Evolutionary conservation across 2,888 invertebrate genomes (phyloP).

Genomic region (Drosophila rubida): DNA sequence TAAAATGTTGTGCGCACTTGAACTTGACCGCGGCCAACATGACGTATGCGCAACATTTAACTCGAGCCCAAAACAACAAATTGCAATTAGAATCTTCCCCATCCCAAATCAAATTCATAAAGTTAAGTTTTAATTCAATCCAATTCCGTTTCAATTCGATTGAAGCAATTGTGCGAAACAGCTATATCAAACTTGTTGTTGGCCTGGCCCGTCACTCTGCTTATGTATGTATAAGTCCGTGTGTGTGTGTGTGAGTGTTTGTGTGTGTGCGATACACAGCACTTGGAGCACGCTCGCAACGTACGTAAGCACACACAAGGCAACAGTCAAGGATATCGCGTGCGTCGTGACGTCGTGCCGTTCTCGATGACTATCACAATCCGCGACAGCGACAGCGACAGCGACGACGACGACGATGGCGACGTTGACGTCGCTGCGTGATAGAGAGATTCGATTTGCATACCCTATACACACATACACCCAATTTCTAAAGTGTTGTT

Average conservation of each 20-base stretch:
- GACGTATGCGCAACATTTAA: conserved; percentile 49
- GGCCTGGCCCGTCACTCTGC: conserved; percentile 4
- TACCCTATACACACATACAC: conserved; percentile 25
- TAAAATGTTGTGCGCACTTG: conserved; percentile 33
- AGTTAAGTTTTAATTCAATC: neutral
- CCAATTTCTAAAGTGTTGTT: no score
- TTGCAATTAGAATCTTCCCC: conserved; percentile 16
- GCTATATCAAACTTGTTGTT: conserved; percentile 27
- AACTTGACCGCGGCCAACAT: conserved; percentile 53
- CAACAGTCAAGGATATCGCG: conserved; percentile 69
- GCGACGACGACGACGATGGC: conserved; percentile 17
- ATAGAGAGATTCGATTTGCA: conserved; percentile 39
- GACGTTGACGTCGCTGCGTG: conserved; percentile 39
- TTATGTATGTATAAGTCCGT: no score
- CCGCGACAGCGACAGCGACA: conserved; percentile 10
- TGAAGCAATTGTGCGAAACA: conserved; percentile 24
- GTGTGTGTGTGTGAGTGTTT: neutral
- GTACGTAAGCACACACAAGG: conserved; percentile 65
- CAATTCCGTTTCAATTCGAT: conserved; percentile 12
- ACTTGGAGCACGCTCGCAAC: conserved; percentile 31
- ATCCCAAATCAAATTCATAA: conserved; percentile 30
- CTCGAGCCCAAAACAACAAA: conserved; percentile 7
- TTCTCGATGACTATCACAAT: conserved; percentile 37
- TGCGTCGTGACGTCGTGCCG: conserved; percentile 49
- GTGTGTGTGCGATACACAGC: conserved; percentile 11